Conservation (phyloP, 2,113 vertebrate species). For the Henicopernis longicauda region DNA sequence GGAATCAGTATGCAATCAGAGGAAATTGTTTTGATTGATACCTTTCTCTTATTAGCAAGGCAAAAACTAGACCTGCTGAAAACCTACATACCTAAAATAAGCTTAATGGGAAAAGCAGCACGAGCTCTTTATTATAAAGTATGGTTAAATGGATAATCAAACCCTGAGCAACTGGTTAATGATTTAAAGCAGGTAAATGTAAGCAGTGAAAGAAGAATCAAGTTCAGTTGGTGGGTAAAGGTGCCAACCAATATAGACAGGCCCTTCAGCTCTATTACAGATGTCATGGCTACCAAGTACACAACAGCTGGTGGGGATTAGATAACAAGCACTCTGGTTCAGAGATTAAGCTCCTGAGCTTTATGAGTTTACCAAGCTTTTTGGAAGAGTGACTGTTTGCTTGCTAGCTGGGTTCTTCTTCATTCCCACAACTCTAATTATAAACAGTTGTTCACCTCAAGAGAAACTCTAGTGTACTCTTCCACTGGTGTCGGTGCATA, state of each 20-base stretch:
- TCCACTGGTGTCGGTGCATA: neutral
- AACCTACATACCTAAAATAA: neutral
- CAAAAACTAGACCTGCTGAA: neutral
- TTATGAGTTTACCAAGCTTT: conserved; percentile 55
- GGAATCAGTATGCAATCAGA: neutral
- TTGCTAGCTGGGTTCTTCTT: conserved; percentile 27
- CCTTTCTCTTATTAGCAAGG: neutral
- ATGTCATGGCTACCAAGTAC: conserved; percentile 63
- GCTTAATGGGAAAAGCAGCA: neutral
- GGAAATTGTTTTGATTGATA: neutral
- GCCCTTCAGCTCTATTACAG: conserved; percentile 55
- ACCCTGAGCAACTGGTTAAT: conserved; percentile 24
- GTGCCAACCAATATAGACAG: conserved; percentile 38
- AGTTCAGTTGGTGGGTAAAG: conserved; percentile 49
- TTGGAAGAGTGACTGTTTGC: conserved; percentile 35
- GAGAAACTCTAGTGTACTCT: conserved; percentile 16
- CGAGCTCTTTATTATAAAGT: neutral
- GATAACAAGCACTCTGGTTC: conserved; percentile 55
- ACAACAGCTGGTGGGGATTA: conserved; percentile 67
- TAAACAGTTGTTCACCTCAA: conserved; percentile 52
- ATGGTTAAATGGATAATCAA: conserved; percentile 16
- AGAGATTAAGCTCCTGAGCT: conserved; percentile 59
- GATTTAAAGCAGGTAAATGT: conserved; percentile 48
- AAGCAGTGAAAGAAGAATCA: conserved; percentile 23
- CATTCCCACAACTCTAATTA: conserved; percentile 48